phyloP scores from a whole-genome alignment of 2,113 vertebrate species.

The Oryzias curvinotus region DNA sequence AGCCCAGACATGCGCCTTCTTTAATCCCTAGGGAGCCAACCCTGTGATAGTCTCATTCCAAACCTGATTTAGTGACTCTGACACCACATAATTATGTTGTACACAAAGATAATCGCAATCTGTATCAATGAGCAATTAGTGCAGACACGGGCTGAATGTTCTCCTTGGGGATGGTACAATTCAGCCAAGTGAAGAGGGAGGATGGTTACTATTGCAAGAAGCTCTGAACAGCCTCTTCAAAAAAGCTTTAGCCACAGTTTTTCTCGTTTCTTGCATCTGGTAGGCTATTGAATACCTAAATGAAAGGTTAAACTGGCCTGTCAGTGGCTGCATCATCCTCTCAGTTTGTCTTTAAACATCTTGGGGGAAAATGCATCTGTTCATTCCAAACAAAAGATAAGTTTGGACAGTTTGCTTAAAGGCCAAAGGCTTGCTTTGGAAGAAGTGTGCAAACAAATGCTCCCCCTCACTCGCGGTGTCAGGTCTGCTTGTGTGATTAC shows the following conservation, averaged over 20 bases:
- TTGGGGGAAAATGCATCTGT: constrained; percentile 18
- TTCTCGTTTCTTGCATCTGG: constrained; percentile 3
- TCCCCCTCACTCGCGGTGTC: background rate
- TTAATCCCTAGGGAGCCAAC: constrained; percentile 54
- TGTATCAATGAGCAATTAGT: constrained; percentile 75
- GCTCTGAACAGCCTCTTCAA: background rate
- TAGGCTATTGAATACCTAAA: constrained; percentile 7
- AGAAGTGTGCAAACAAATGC: constrained; percentile 39
- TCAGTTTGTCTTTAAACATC: background rate
- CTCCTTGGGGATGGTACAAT: constrained; percentile 38
- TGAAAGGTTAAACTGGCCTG: background rate
- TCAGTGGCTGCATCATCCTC: constrained; percentile 6
- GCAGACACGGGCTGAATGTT: constrained; percentile 58
- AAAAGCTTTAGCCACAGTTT: constrained; percentile 10
- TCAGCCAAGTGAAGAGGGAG: constrained; percentile 17
- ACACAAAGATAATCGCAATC: constrained; percentile 69
- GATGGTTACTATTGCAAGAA: constrained; percentile 3
- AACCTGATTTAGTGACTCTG: constrained; percentile 66
- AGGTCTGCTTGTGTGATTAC: constrained; percentile 40
- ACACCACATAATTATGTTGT: constrained; percentile 71
- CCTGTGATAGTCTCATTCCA: constrained; percentile 61
- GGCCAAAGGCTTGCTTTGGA: constrained; percentile 32
- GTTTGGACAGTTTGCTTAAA: constrained; percentile 18
- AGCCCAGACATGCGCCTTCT: constrained; percentile 49
- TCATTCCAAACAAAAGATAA: constrained; percentile 33